Evolutionary conservation across 2,797 vertebrate species (phyloP), one percentile per base, ranked within the genome.

Genomic region (Enteromius mattozi): DNA sequence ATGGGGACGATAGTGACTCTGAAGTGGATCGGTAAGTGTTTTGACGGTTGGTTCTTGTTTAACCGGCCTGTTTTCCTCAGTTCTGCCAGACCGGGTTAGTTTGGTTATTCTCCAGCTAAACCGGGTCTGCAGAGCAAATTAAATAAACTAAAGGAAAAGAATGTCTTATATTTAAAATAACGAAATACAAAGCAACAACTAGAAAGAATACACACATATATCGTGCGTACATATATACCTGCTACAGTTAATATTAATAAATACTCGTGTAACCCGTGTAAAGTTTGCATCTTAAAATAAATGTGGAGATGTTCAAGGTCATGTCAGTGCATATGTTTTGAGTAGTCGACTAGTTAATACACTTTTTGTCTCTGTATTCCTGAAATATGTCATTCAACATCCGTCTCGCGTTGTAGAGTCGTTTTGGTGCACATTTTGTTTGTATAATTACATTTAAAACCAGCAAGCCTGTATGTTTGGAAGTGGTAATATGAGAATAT

Each of bases 1-100:
- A 40, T 16, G 42, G 24, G 45, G 92, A 92, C 89, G 88, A 91
- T 6, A 33, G 81, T 4, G 91, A 91, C 68, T 30, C 17, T 7
- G 91, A 89, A 33, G 88, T 88, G 13, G 54, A 86, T 21, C 80
- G 90, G 92, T 93, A 16, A 21, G 90, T 80, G n/a, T 17, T 47
- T 49, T 21, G 7, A 33, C 47, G 27, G 5, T 12, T 51, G 1
- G 3, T 33, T 7, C 72, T 8, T 2, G 30, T 16, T 14, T 6
- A 56, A 35, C 12, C 72, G 72, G 72, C 33, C 19, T 61, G 24
- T 35, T 42, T 27, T 42, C 16, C 33, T 37, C 5, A 16, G 6
- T 68, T 51, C 13, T 13, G 63, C 9, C 2, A 54, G 7, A 40
- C n/a, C 21, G 17, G 9, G 19, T 12, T 54, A 10, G 30, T 2